These are phyloP conservation scores for Sebastolobus altivelis DNA, from an alignment of 2,797 vertebrate species.

Conservation along the genomic window DNA sequence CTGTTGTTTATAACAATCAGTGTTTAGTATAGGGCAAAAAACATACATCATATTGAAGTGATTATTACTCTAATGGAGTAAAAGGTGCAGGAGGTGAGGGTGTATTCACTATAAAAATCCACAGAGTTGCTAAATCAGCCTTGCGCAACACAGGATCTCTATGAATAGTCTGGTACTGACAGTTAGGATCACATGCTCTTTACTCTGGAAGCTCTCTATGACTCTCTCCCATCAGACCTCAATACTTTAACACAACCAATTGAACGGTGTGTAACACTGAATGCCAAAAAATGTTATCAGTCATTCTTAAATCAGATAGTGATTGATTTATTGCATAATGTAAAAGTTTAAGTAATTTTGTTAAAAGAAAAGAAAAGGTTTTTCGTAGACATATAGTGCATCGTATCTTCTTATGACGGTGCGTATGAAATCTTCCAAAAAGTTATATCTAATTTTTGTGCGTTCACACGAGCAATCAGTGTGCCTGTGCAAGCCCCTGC, in stretches of 20 bases:
- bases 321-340: not conserved
- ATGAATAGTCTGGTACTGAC: slow-evolving; percentile 78
- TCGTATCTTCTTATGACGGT: not conserved
- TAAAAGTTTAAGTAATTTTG: not conserved
- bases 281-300: not conserved
- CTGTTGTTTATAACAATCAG: not conserved
- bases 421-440: not conserved
- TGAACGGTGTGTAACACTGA: not conserved
- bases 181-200: slow-evolving; percentile 73
- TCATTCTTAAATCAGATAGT: not conserved
- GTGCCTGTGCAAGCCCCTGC: not conserved
- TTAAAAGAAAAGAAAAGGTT: not conserved
- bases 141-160: slow-evolving; percentile 87
- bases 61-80: slow-evolving; percentile 3
- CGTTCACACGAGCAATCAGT: not conserved
- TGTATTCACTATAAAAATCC: slow-evolving; percentile 33
- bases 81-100: slow-evolving; percentile 20
- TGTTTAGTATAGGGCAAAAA: not conserved
- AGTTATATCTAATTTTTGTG: not conserved
- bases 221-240: not conserved
- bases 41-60: not conserved
- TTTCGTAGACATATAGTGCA: not conserved
- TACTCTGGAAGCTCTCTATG: slow-evolving; percentile 15
- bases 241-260: not conserved
- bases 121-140: slow-evolving; percentile 76